Percentiles rank a stretch among this genome's conserved stretches.
These are phyloP conservation scores for Rousettus leschenaultii DNA, from an alignment of 2,113 vertebrate genomes.

Conservation along the genomic window DNA sequence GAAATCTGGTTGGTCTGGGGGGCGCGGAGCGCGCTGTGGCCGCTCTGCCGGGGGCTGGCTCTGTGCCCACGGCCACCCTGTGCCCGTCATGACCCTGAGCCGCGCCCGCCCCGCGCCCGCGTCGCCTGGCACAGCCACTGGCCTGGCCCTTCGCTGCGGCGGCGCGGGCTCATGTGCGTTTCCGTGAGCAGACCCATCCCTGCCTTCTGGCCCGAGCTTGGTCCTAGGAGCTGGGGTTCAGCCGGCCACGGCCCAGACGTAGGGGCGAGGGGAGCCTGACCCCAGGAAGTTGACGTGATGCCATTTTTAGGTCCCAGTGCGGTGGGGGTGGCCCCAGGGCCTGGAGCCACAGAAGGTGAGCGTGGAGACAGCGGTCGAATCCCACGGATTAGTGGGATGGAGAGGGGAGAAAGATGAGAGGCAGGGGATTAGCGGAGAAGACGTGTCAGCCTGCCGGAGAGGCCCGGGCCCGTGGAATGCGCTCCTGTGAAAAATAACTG, in stretches of 20 bases:
- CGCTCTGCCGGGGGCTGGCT: no score
- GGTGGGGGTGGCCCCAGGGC: neutral
- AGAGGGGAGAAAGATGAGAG: conserved; percentile 62
- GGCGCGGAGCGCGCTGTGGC: no score
- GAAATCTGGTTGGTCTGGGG: neutral
- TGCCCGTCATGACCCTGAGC: no score
- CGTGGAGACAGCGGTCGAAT: neutral
- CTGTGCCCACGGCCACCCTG: no score
- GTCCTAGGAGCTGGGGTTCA: neutral
- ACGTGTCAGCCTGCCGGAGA: conserved; percentile 23
- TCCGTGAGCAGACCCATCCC: neutral
- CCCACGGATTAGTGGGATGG: conserved; percentile 41
- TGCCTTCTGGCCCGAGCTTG: neutral
- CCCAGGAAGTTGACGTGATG: neutral
- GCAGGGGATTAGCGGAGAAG: conserved; percentile 45
- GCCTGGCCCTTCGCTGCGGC: neutral
- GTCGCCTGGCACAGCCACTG: no score
- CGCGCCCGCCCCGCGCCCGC: no score
- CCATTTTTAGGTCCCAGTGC: neutral
- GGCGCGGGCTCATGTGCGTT: neutral
- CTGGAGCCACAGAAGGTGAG: conserved; percentile 16
- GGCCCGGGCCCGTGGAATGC: conserved; percentile 49
- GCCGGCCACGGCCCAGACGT: neutral
- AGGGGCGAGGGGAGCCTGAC: neutral
- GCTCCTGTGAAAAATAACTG: conserved; percentile 57